phyloP scores from a whole-genome alignment of 2,797 vertebrate genomes.

The Gymnodraco acuticeps region DNA sequence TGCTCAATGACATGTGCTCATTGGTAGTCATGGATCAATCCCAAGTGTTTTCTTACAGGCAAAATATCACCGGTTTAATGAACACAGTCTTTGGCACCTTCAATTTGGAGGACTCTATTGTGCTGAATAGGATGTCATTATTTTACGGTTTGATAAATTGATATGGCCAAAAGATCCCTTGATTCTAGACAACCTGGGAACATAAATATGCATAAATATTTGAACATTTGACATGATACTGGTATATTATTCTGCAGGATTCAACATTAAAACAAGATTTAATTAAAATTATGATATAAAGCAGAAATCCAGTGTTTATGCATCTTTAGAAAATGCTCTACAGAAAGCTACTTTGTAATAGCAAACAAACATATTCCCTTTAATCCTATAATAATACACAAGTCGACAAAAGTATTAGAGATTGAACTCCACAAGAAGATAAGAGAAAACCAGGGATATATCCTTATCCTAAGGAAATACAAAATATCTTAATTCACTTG shows the following conservation, averaged over 20 bases:
- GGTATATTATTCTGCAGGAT: constrained; percentile 23
- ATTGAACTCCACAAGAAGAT: constrained; percentile 38
- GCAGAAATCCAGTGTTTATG: constrained; percentile 14
- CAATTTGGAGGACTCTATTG: constrained; percentile 23
- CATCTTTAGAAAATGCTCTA: constrained; percentile 21
- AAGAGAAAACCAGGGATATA: constrained; percentile 40
- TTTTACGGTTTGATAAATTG: constrained; percentile 26
- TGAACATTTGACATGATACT: neutral
- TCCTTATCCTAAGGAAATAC: constrained; percentile 45
- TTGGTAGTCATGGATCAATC: neutral
- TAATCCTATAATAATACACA: constrained; percentile 39
- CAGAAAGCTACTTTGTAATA: constrained; percentile 28
- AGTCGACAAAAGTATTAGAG: constrained; percentile 20
- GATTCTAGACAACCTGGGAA: constrained; percentile 24
- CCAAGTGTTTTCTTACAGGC: constrained; percentile 2
- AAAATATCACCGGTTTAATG: constrained; percentile 19
- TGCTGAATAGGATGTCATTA: constrained; percentile 16
- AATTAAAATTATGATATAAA: neutral
- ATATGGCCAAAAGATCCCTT: constrained; percentile 17
- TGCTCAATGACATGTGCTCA: constrained; percentile 7
- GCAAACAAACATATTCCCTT: constrained; percentile 60
- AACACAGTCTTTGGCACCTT: constrained; percentile 56
- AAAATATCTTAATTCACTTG: constrained; percentile 30
- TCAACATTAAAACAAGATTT: constrained; percentile 18
- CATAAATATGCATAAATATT: neutral